These are phyloP conservation scores for Nymphalis io DNA, from an alignment of 1,140 invertebrate genomes.

Conservation along the genomic window DNA sequence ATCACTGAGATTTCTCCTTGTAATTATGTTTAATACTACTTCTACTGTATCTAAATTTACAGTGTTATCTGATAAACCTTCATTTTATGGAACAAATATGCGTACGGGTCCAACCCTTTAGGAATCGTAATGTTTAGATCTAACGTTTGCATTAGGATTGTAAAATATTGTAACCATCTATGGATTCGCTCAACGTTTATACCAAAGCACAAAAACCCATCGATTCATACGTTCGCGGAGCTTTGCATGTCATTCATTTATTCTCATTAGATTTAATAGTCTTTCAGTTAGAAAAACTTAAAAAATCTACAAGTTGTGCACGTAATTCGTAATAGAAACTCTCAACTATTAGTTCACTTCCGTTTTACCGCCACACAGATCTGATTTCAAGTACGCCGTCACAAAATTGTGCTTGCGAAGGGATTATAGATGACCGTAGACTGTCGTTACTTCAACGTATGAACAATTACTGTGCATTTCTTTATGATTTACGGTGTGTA, in stretches of 20 bases:
- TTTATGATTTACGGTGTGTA: conserved; percentile 17
- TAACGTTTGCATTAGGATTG: conserved; percentile 76
- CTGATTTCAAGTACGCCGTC: conserved; percentile 8
- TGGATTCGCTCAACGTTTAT: conserved; percentile 79
- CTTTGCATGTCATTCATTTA: conserved; percentile 65
- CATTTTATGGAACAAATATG: conserved; percentile 71
- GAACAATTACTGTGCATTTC: background rate
- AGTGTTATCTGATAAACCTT: conserved; percentile 66
- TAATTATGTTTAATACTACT: conserved; percentile 66
- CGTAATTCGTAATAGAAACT: conserved; percentile 20
- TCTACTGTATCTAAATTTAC: conserved; percentile 65
- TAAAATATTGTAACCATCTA: conserved; percentile 71
- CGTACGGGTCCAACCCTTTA: conserved; percentile 80
- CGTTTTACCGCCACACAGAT: conserved; percentile 5
- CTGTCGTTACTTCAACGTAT: background rate
- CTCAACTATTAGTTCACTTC: conserved; percentile 19
- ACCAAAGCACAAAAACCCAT: conserved; percentile 81
- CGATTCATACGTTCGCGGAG: conserved; percentile 71
- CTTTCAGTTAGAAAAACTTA: conserved; percentile 77
- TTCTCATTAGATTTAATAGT: conserved; percentile 76
- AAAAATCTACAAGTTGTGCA: conserved; percentile 64
- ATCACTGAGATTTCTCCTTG: conserved; percentile 80
- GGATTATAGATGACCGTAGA: background rate
- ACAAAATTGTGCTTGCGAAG: conserved; percentile 16
- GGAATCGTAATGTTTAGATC: conserved; percentile 74